Conservation (phyloP, 1,140 invertebrate species). For the Leptinotarsa lineolata region DNA sequence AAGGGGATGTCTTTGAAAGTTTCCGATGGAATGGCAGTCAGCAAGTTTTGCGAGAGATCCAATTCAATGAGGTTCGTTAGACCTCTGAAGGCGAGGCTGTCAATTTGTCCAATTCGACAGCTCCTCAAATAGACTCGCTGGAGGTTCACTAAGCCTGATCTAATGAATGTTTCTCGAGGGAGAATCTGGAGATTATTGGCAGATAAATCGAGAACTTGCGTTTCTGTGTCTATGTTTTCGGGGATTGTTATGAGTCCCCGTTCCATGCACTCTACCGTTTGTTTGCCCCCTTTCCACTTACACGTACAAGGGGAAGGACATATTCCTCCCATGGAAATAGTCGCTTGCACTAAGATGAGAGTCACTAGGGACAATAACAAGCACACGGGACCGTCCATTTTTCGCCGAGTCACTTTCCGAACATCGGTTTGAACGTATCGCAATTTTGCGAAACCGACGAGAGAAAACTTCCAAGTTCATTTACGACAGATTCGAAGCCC, state of each 20-base stretch:
- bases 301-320: constrained; percentile 82
- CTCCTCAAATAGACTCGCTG: constrained; percentile 81
- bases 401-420: neutral
- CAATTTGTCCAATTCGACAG: constrained; percentile 83
- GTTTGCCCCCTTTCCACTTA: constrained; percentile 92
- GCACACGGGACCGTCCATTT: neutral
- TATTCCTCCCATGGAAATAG: constrained; percentile 52
- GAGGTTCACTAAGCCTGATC: constrained; percentile 79
- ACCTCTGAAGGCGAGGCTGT: constrained; percentile 78
- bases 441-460: neutral
- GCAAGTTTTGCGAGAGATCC: constrained; percentile 81
- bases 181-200: constrained; percentile 84
- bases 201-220: constrained; percentile 87
- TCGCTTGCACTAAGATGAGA: constrained; percentile 18
- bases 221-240: constrained; percentile 79
- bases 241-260: constrained; percentile 80
- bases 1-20: constrained; percentile 79
- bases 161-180: constrained; percentile 77
- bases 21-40: constrained; percentile 75
- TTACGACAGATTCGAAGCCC: neutral
- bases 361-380: constrained; percentile 4
- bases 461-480: neutral
- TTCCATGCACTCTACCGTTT: constrained; percentile 85
- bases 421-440: neutral
- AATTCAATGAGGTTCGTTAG: constrained; percentile 87